Conservation (phyloP, 2,797 vertebrate species). For the Coregonus suidteri region DNA sequence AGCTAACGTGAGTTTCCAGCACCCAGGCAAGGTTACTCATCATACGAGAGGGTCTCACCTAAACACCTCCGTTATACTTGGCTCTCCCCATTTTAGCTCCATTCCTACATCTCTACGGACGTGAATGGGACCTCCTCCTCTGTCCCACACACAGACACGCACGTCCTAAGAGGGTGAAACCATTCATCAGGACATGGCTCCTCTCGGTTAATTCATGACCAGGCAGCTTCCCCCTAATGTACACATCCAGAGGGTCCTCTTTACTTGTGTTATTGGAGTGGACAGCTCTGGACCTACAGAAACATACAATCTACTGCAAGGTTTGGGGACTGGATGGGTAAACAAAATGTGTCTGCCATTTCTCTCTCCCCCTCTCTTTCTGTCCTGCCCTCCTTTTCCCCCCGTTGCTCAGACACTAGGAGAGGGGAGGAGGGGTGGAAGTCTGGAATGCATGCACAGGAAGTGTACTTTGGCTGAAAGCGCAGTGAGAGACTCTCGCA, state of each 20-base stretch:
- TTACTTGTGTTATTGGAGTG: too few species aligned
- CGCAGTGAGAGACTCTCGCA: constrained; percentile 32
- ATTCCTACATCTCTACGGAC: too few species aligned
- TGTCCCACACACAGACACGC: too few species aligned
- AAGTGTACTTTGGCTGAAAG: constrained; percentile 69
- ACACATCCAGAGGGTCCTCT: background rate
- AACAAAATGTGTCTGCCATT: background rate
- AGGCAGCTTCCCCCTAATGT: background rate
- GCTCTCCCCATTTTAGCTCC: too few species aligned
- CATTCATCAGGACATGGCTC: background rate
- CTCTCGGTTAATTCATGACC: background rate
- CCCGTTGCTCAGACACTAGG: constrained; percentile 24
- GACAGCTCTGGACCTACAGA: too few species aligned
- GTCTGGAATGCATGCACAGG: constrained; percentile 71
- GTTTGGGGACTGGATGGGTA: too few species aligned
- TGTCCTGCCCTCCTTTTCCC: background rate
- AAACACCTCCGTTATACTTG: too few species aligned
- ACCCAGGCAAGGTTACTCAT: too few species aligned
- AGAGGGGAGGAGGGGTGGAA: constrained; percentile 5
- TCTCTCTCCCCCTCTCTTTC: constrained; percentile 9
- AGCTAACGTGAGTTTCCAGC: too few species aligned
- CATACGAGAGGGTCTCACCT: too few species aligned
- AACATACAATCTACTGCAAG: too few species aligned
- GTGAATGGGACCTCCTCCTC: too few species aligned
- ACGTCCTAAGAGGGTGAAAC: background rate